Percentiles rank a stretch among this genome's conserved stretches.
Conservation (phyloP, 2,888 invertebrate genomes). For the Drosophila anomalata region DNA sequence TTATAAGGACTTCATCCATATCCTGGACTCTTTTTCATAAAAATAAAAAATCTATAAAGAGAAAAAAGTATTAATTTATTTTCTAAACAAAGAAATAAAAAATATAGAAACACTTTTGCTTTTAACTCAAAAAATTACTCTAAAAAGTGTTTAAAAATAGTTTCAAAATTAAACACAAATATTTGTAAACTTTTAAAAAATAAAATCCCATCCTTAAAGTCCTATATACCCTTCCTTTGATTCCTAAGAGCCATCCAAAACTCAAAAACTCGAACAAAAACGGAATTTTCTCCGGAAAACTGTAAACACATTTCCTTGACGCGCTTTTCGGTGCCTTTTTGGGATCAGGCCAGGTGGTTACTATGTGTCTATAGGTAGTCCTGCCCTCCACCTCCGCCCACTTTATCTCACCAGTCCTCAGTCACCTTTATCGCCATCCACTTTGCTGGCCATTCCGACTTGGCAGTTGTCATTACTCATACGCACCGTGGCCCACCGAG, state of each 20-base stretch:
- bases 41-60: no score
- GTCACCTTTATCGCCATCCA: constrained; percentile 4
- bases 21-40: not conserved
- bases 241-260: not conserved
- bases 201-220: no score
- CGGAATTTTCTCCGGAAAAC: constrained; percentile 24
- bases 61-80: not conserved
- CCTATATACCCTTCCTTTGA: not conserved
- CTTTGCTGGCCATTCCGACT: constrained; percentile 51
- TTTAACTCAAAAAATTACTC: no score
- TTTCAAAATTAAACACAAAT: not conserved
- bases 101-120: not conserved
- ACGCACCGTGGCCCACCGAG: constrained; percentile 55
- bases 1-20: not conserved
- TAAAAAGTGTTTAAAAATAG: no score
- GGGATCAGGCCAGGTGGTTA: constrained; percentile 26
- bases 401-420: not conserved
- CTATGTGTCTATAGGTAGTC: constrained; percentile 7
- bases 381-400: not conserved
- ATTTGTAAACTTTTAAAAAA: no score
- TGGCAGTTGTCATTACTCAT: constrained; percentile 68
- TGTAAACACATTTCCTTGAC: constrained; percentile 43
- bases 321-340: constrained; percentile 14
- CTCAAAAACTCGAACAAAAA: constrained; percentile 24
- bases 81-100: not conserved